A percentile compares a stretch with the other conserved stretches of the same genome.
phyloP scores from a whole-genome alignment of 2,113 vertebrate genomes.

The Oncorhynchus mykiss region DNA sequence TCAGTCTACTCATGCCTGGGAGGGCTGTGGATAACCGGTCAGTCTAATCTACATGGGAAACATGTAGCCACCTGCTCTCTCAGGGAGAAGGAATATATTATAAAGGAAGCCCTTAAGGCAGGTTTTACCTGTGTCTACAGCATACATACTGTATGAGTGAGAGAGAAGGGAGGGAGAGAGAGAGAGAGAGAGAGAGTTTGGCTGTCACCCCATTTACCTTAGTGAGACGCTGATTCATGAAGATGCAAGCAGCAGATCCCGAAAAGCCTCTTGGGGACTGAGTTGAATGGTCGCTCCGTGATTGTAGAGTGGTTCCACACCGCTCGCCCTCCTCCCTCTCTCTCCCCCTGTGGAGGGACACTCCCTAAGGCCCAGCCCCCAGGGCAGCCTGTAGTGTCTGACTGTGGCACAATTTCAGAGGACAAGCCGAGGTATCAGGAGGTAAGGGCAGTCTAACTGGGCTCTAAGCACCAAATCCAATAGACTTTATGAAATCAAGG shows the following conservation, averaged over 20 bases:
- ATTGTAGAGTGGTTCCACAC: slow-evolving; percentile 36
- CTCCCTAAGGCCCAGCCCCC: background rate
- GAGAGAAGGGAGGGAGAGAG: slow-evolving; percentile 2
- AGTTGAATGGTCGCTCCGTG: slow-evolving; percentile 57
- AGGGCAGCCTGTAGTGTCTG: background rate
- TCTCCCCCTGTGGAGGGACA: background rate
- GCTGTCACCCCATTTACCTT: slow-evolving; percentile 46
- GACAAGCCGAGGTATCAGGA: background rate
- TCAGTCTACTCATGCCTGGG: slow-evolving; percentile 8
- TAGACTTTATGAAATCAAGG: background rate
- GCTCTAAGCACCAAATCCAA: slow-evolving; percentile 11
- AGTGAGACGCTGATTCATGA: slow-evolving; percentile 66
- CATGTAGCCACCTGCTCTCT: slow-evolving; percentile 67
- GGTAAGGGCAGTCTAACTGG: slow-evolving; percentile 10
- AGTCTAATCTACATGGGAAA: slow-evolving; percentile 58
- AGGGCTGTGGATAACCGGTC: slow-evolving; percentile 8
- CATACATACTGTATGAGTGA: slow-evolving; percentile 31
- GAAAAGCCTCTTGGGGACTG: slow-evolving; percentile 51
- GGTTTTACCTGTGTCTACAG: slow-evolving; percentile 25
- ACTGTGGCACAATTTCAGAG: slow-evolving; percentile 8
- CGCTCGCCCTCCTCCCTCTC: background rate
- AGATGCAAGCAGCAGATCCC: slow-evolving; percentile 57
- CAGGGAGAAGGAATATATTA: slow-evolving; percentile 53
- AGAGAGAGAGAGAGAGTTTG: slow-evolving; percentile 51
- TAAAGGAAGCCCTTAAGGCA: slow-evolving; percentile 56